Evolutionary conservation across 64 coral and sea anemone species (phyloP), one percentile per base, ranked within the genome.

Genomic region (Stichodactyla mertensii): DNA sequence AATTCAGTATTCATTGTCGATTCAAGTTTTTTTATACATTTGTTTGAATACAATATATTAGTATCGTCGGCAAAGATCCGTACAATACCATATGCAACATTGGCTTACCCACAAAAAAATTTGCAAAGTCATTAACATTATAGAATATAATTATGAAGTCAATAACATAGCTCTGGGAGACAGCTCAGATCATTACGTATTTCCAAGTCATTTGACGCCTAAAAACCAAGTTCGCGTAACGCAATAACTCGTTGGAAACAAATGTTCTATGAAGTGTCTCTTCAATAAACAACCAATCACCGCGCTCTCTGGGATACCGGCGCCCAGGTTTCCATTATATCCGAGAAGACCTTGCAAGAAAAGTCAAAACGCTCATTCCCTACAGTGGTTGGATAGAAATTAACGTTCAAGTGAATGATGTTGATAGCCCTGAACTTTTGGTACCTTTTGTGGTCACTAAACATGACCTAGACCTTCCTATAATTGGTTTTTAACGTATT

Each of bases 401-500:
- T 45, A 45, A 45, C 36, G 36, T 45, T 45, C 36, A 45, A 45
- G 3, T 86, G 26, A 45, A 80, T 19, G 66, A 92, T n/a, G 61
- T 77, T 6, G 20, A 51, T 71, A 20, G 79, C 31, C 82, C 86
- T 24, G 67, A 86, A 10, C 36, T 45, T 45, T 45, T 45, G 36
- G 36, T 45, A 45, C 36, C 3, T 45, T 45, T 45, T 45, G 1
- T 45, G 36, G 36, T 45, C 36, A 45, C 36, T 2, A 45, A 45
- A 45, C 36, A 45, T 45, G 36, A 45, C 1, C 36, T 45, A 45
- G 36, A 45, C 26, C 82, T 89, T 18, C 87, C 83, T 24, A 93
- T 93, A 84, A 88, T 93, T 23, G 87, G 91, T 51, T 93, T 93
- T 67, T 56, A 93, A 89, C 89, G 91, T 92, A 4, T 89, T 86